Conservation (phyloP, 2,797 vertebrate species). For the Perodicticus potto region DNA sequence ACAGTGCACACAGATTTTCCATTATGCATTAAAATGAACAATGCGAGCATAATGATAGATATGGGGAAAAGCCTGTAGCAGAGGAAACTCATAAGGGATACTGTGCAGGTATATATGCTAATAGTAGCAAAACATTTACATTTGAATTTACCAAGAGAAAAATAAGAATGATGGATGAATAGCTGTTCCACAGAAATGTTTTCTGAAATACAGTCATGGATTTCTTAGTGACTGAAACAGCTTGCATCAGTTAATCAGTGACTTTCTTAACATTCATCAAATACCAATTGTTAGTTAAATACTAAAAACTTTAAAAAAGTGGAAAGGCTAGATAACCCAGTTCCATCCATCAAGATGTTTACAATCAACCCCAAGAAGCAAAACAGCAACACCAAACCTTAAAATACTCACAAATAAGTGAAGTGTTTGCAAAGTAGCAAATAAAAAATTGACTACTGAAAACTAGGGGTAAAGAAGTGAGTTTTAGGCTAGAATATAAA, state of each 20-base stretch:
- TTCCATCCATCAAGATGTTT: background rate
- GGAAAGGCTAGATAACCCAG: background rate
- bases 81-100: slow-evolving; percentile 69
- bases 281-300: background rate
- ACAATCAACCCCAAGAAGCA: slow-evolving; percentile 3
- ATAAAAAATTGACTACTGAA: background rate
- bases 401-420: background rate
- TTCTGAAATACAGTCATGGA: slow-evolving; percentile 53
- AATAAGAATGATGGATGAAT: slow-evolving; percentile 60
- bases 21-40: slow-evolving; percentile 78
- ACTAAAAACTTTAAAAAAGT: slow-evolving; percentile 9
- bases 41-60: slow-evolving; percentile 76
- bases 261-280: slow-evolving; percentile 1
- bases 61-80: slow-evolving; percentile 53
- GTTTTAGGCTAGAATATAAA: slow-evolving; percentile 13
- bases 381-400: background rate
- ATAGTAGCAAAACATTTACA: slow-evolving; percentile 75
- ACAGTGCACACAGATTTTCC: slow-evolving; percentile 62
- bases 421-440: background rate
- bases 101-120: slow-evolving; percentile 74
- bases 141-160: slow-evolving; percentile 68
- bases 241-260: slow-evolving; percentile 31
- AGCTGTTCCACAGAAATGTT: slow-evolving; percentile 63
- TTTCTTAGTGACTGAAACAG: slow-evolving; percentile 51
- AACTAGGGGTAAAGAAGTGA: background rate